A percentile compares a stretch with the other conserved stretches of the same genome.
These are phyloP conservation scores for Grapholita molesta DNA, from an alignment of 1,140 invertebrate genomes.

Conservation along the genomic window DNA sequence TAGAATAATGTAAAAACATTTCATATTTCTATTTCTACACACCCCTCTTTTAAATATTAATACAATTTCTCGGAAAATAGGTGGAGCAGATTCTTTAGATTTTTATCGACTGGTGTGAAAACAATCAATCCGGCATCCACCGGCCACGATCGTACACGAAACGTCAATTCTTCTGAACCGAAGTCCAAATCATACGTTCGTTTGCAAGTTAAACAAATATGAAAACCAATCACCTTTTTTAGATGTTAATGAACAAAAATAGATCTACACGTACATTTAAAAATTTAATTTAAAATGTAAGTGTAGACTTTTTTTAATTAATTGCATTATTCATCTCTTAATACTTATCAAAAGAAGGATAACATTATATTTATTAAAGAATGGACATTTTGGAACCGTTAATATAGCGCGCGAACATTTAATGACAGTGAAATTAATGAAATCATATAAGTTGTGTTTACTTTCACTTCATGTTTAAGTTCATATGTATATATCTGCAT, in stretches of 20 bases:
- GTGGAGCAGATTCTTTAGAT: not conserved
- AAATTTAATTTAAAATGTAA: no score
- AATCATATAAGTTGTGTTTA: no score
- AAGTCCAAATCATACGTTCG: not conserved
- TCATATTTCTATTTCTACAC: slow-evolving; percentile 36
- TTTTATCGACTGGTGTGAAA: slow-evolving; percentile 8
- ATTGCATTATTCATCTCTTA: no score
- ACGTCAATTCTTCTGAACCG: not conserved
- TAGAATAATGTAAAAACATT: slow-evolving; percentile 45
- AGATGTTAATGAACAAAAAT: not conserved
- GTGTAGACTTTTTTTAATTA: no score
- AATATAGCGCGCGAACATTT: no score
- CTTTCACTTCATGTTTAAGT: no score
- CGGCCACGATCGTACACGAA: not conserved
- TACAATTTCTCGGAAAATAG: slow-evolving; percentile 4
- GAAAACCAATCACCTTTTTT: no score
- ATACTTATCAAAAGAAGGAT: no score
- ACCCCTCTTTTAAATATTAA: not conserved
- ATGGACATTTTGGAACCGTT: no score
- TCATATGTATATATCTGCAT: no score
- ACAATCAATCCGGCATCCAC: slow-evolving; percentile 7
- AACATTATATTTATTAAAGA: no score
- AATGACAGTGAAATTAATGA: no score
- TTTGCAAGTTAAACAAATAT: not conserved
- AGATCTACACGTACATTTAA: not conserved